Evolutionary conservation across 2,888 invertebrate genomes (phyloP).

Genomic region (Macrophya alboannulata): DNA sequence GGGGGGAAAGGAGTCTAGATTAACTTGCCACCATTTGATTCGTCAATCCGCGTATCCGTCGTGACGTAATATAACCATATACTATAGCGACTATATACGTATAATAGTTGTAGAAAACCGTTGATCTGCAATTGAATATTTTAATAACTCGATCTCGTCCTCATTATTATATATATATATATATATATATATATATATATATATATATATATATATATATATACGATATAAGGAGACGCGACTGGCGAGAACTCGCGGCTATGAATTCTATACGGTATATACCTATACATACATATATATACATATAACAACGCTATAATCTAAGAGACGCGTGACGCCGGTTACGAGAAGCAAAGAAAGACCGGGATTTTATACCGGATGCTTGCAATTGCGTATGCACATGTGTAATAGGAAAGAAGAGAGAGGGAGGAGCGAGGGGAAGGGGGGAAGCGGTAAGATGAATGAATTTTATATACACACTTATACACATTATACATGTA

Average conservation of each 20-base stretch:
- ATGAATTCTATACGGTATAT: no score
- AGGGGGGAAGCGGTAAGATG: neutral
- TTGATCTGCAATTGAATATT: neutral
- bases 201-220: no score
- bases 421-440: neutral
- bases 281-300: no score
- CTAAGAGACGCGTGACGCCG: neutral
- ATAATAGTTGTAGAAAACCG: neutral
- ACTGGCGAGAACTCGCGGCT: no score
- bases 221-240: no score
- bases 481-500: no score
- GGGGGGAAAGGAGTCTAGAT: neutral
- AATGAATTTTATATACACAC: neutral
- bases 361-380: constrained; percentile 2
- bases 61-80: neutral
- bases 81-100: neutral
- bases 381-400: neutral
- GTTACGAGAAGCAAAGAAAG: neutral
- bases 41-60: neutral
- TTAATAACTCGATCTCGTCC: neutral
- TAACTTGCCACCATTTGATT: constrained; percentile 2
- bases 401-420: neutral
- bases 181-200: no score
- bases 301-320: no score
- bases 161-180: neutral